Evolutionary conservation across 2,888 invertebrate genomes (phyloP).

Genomic region (Leucania comma): DNA sequence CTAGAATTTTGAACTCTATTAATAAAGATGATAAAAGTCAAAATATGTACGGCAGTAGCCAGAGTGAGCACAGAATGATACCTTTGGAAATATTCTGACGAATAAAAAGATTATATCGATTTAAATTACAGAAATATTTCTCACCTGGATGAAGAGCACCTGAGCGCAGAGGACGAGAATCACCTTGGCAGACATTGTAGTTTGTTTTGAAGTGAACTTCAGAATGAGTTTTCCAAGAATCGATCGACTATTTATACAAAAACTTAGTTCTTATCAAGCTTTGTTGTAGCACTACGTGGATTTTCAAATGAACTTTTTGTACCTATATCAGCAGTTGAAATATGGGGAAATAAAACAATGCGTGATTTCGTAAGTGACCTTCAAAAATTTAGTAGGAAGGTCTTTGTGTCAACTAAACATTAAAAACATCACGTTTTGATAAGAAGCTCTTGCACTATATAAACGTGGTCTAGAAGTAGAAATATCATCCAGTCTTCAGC

Average conservation of each 20-base stretch:
- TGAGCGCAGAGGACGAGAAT: slow-evolving; percentile 23
- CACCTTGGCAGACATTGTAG: slow-evolving; percentile 33
- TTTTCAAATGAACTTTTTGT: neutral
- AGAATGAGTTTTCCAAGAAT: slow-evolving; percentile 27
- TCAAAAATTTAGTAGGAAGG: too few species aligned
- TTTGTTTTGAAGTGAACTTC: slow-evolving; percentile 26
- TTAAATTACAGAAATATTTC: neutral
- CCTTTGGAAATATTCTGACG: too few species aligned
- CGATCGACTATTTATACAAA: slow-evolving; percentile 23
- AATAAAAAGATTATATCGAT: too few species aligned
- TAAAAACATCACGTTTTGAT: neutral
- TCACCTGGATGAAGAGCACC: slow-evolving; percentile 26
- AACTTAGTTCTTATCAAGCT: slow-evolving; percentile 16
- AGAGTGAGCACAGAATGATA: too few species aligned
- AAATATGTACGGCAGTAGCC: too few species aligned
- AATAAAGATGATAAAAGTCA: too few species aligned
- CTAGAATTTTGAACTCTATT: too few species aligned
- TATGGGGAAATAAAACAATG: neutral
- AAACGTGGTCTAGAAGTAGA: neutral
- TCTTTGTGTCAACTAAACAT: too few species aligned
- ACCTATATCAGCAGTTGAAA: neutral
- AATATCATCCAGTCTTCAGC: slow-evolving; percentile 27
- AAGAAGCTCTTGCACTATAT: slow-evolving; percentile 4
- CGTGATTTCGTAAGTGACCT: too few species aligned
- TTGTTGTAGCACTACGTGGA: neutral